Evolutionary conservation across 23 tunicate species (phyloP).

Genomic region (Corella eumyota): DNA sequence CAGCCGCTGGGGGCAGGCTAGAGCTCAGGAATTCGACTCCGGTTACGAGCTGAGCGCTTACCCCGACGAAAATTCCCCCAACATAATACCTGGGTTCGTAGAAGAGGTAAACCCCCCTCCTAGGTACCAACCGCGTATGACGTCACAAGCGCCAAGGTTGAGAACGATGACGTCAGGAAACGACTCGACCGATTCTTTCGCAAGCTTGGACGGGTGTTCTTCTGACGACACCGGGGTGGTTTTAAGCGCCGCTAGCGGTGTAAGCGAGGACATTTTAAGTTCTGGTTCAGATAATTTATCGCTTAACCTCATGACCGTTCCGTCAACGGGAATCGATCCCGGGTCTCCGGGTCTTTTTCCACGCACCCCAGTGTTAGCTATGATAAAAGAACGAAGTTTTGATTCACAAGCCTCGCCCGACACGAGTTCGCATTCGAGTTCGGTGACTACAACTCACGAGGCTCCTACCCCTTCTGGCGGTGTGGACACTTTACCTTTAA

Average conservation of each 20-base stretch:
- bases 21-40: too few relatives aligned
- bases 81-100: too few relatives aligned
- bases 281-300: not conserved
- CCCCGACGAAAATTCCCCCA: too few relatives aligned
- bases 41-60: not conserved
- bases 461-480: not conserved
- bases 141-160: too few relatives aligned
- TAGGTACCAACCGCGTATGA: too few relatives aligned
- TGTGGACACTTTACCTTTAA: not conserved
- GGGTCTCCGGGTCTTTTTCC: constrained; percentile 6
- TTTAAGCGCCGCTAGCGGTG: constrained; percentile 15
- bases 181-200: constrained; percentile 35
- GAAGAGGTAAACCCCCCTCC: too few relatives aligned
- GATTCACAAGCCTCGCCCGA: constrained; percentile 15
- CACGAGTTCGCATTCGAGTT: not conserved
- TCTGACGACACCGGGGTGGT: constrained; percentile 58
- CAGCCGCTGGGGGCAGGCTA: too few relatives aligned
- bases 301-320: not conserved
- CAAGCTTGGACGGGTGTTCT: constrained; percentile 22
- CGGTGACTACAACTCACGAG: too few relatives aligned
- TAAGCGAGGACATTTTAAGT: not conserved
- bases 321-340: not conserved
- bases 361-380: constrained; percentile 22
- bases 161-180: not conserved
- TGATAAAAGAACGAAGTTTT: constrained; percentile 41